These are phyloP conservation scores for Boleophthalmus pectinirostris DNA, from an alignment of 2,113 vertebrate genomes.

Conservation along the genomic window DNA sequence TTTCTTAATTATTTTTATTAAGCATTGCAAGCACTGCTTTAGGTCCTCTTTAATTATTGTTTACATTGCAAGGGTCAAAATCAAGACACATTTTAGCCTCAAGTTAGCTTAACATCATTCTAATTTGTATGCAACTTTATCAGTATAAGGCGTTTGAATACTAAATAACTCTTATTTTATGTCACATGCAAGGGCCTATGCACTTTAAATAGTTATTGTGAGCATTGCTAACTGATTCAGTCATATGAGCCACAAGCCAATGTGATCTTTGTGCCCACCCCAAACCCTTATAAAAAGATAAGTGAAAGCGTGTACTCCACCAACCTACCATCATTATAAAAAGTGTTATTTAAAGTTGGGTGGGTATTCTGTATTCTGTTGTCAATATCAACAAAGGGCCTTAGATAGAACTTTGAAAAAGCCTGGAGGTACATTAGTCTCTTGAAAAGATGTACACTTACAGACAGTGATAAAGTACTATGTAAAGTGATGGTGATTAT, in stretches of 20 bases:
- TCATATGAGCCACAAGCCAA: neutral
- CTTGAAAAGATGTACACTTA: constrained; percentile 18
- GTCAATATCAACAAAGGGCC: neutral
- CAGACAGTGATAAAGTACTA: constrained; percentile 30
- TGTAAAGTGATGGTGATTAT: constrained; percentile 39
- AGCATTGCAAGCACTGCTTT: too few relatives aligned
- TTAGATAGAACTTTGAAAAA: neutral
- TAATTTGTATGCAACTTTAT: neutral
- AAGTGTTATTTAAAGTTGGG: neutral
- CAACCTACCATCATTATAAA: too few relatives aligned
- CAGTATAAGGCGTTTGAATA: neutral
- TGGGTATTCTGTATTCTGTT: neutral
- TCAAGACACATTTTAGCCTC: too few relatives aligned
- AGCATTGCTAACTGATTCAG: neutral
- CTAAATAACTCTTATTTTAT: neutral
- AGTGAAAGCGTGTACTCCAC: neutral
- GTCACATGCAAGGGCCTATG: too few relatives aligned
- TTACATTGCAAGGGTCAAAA: too few relatives aligned
- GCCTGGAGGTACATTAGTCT: constrained; percentile 7
- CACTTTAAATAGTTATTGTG: neutral
- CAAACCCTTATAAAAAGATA: neutral
- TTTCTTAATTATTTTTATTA: neutral
- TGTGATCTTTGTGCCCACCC: neutral
- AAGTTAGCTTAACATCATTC: neutral
- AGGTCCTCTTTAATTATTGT: neutral